Conservation (phyloP, 64 coral and sea anemone species). For the Stichodactyla mertensii region DNA sequence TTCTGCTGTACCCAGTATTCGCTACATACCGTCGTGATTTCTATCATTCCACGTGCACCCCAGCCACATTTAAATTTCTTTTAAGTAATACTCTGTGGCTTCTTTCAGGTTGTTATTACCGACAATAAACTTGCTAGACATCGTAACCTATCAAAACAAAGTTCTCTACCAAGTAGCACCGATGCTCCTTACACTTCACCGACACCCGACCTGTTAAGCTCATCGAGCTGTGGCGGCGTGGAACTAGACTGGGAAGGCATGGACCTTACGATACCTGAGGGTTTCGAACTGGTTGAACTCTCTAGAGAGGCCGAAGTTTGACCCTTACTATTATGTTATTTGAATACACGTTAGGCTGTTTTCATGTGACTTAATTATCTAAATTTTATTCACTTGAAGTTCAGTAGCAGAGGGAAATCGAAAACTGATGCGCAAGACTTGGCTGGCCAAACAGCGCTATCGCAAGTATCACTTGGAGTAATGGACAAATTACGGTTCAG, state of each 20-base stretch:
- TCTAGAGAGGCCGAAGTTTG: conserved; percentile 47
- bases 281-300: conserved; percentile 41
- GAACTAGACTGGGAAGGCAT: conserved; percentile 61
- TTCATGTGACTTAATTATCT: too few species aligned
- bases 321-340: background rate
- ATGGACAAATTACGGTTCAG: too few species aligned
- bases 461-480: too few species aligned
- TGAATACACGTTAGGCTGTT: background rate
- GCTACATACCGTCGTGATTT: too few species aligned
- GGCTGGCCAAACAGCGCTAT: background rate
- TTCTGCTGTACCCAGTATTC: too few species aligned
- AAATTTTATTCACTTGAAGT: too few species aligned
- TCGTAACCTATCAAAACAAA: background rate
- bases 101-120: background rate
- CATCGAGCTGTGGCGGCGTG: conserved; percentile 9
- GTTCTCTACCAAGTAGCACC: conserved; percentile 17
- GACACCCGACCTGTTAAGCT: background rate
- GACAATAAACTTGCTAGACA: background rate
- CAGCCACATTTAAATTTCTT: background rate
- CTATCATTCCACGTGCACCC: background rate
- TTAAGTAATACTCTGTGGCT: background rate
- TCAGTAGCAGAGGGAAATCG: background rate
- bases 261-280: conserved; percentile 32
- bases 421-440: background rate
- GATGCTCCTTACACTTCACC: conserved; percentile 1